Evolutionary conservation across 2,888 invertebrate species (phyloP).

Genomic region (Strigamia transsilvanica): DNA sequence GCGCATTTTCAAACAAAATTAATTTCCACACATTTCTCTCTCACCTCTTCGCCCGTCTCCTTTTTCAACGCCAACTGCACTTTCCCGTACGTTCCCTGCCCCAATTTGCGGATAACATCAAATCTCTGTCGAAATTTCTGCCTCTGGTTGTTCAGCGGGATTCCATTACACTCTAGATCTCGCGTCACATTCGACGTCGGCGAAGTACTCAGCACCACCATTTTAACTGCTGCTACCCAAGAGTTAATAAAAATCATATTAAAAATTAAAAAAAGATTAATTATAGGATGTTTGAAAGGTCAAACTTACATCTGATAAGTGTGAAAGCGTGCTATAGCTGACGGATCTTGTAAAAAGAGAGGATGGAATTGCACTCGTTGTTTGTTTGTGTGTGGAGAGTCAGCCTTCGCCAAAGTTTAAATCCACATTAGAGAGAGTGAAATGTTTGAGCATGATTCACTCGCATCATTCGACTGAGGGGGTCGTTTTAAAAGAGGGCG

Average conservation of each 20-base stretch:
- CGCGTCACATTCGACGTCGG: background rate
- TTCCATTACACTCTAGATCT: slow-evolving; percentile 68
- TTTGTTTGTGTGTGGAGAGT: background rate
- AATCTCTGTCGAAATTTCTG: slow-evolving; percentile 82
- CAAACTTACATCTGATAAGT: background rate
- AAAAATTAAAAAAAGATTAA: no score
- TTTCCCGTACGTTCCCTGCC: slow-evolving; percentile 99
- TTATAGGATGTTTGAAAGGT: background rate
- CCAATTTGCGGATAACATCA: slow-evolving; percentile 95
- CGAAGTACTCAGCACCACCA: slow-evolving; percentile 5
- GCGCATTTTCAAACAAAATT: slow-evolving; percentile 25
- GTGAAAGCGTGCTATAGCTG: background rate
- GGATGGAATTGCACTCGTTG: background rate
- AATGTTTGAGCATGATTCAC: slow-evolving; percentile 20
- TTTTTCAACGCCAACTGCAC: slow-evolving; percentile 98
- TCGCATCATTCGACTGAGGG: background rate
- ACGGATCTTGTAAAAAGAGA: background rate
- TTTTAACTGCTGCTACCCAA: no score
- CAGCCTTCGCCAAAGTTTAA: background rate
- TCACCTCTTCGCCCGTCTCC: slow-evolving; percentile 93
- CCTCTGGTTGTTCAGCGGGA: slow-evolving; percentile 88
- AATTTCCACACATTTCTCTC: slow-evolving; percentile 53
- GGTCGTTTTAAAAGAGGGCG: background rate
- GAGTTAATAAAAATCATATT: no score
- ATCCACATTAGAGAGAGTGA: background rate